A percentile compares a stretch with the other conserved stretches of the same genome.
These are phyloP conservation scores for Onchidella celtica DNA, from an alignment of 2,888 invertebrate species.

Conservation along the genomic window DNA sequence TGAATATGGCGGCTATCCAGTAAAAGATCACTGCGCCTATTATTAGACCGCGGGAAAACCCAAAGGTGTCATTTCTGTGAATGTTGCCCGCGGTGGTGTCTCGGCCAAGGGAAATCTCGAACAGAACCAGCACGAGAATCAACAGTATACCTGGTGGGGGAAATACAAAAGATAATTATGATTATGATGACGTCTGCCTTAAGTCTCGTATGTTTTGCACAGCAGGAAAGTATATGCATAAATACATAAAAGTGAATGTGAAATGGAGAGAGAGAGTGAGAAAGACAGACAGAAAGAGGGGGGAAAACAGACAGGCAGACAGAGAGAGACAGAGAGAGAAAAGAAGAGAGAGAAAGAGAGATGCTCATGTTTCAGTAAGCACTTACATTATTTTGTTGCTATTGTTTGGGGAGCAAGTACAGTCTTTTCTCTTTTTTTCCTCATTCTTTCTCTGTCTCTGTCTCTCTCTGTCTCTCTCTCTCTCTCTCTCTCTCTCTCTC, in stretches of 20 bases:
- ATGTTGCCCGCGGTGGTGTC: slow-evolving; percentile 13
- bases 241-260: background rate
- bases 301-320: background rate
- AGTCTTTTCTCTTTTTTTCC: no score
- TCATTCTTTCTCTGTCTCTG: no score
- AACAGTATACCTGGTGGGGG: slow-evolving; percentile 18
- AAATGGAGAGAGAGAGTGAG: background rate
- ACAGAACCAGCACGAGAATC: slow-evolving; percentile 32
- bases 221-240: background rate
- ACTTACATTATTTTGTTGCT: no score
- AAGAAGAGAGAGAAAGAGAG: background rate
- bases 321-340: background rate
- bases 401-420: no score
- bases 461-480: no score
- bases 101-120: slow-evolving; percentile 30
- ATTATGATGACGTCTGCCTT: background rate
- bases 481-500: no score
- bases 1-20: slow-evolving; percentile 20
- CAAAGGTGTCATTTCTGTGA: slow-evolving; percentile 37
- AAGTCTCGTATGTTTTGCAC: no score
- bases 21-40: slow-evolving; percentile 29
- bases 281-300: background rate
- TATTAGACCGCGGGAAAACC: slow-evolving; percentile 40
- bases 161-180: background rate
- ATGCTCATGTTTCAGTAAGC: no score